Evolutionary conservation across 1,140 invertebrate species (phyloP), one percentile per base, ranked within the genome.

Genomic region (Scaptomyza hsui): DNA sequence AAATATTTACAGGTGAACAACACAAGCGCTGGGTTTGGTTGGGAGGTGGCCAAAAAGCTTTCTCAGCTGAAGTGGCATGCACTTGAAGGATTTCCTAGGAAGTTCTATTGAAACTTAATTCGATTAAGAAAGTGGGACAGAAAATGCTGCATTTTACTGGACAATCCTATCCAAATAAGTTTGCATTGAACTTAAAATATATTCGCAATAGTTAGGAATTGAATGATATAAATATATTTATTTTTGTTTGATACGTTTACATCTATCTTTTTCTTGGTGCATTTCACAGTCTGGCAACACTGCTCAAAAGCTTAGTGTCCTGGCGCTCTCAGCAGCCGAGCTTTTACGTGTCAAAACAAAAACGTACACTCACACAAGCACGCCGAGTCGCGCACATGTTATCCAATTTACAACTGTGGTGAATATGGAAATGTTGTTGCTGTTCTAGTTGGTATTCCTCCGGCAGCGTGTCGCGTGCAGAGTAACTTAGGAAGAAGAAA

Each of bases 401-500:
- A 61, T 78, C 74, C 73, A 72, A 75, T 89, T 88, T 88, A 88
- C 82, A 88, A 88, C 82, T 88, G 82, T 88, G 82, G 82, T 88
- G 82, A 59, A 19, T 85, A 70, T 48, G n/a, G 16, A 74, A 55
- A 67, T 60, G 1, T 29, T 29, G 26, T 29, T 29, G 21, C 35
- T 51, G 61, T 44, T 63, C 29, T 47, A 69, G 56, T 60, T 76
- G 53, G 29, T 44, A 24, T 26, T 56, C 13, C 24, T 24, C 37
- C 45, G n/a, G 67, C 49, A 44, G 64, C 73, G 24, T 55, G 74
- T 51, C 74, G 72, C 80, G 75, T 85, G 80, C 45, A 48, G 12
- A n/a, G 18, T 42, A 16, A 19, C 42, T 37, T n/a, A 63, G 37
- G 61, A 82, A 65, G 45, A 56, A 16, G 24, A 59, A 18, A n/a